Percentiles rank a stretch among this genome's conserved stretches.
These are phyloP conservation scores for Caranx melampygus DNA, from an alignment of 2,113 vertebrate species.

Conservation along the genomic window DNA sequence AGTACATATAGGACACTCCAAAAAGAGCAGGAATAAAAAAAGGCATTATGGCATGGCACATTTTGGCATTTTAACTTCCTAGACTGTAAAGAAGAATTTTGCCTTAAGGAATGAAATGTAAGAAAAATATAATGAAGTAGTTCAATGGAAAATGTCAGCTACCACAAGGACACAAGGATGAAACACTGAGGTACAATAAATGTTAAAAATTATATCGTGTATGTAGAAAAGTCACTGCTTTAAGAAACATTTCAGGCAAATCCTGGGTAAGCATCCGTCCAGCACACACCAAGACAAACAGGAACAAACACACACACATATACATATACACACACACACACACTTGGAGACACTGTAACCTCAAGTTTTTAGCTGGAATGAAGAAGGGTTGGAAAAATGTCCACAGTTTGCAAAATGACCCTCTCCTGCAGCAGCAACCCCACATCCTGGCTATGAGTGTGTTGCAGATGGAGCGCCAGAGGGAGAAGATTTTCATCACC, in stretches of 20 bases:
- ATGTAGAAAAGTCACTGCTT: slow-evolving; percentile 55
- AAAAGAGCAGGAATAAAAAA: slow-evolving; percentile 68
- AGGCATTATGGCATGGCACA: slow-evolving; percentile 80
- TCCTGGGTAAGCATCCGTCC: slow-evolving; percentile 39
- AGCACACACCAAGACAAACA: slow-evolving; percentile 39
- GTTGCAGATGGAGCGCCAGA: slow-evolving; percentile 33
- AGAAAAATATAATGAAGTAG: slow-evolving; percentile 28
- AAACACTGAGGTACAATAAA: slow-evolving; percentile 46
- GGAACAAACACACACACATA: slow-evolving; percentile 27
- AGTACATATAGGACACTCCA: slow-evolving; percentile 47
- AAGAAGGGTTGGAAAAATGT: slow-evolving; percentile 23
- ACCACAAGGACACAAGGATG: slow-evolving; percentile 40
- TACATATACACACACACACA: slow-evolving; percentile 30
- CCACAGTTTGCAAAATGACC: slow-evolving; percentile 31
- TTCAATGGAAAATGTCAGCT: slow-evolving; percentile 37
- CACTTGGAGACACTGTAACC: slow-evolving; percentile 5
- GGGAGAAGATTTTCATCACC: slow-evolving; percentile 13
- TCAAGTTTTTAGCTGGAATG: slow-evolving; percentile 36
- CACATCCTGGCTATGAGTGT: slow-evolving; percentile 18
- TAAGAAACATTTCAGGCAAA: slow-evolving; percentile 67
- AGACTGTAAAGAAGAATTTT: slow-evolving; percentile 43
- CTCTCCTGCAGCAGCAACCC: slow-evolving; percentile 33
- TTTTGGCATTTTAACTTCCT: slow-evolving; percentile 77
- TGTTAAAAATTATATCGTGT: slow-evolving; percentile 54
- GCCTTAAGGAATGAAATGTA: slow-evolving; percentile 55